A percentile compares a stretch with the other conserved stretches of the same genome.
Evolutionary conservation across 2,113 vertebrate species (phyloP).

Genomic region (Serinus canaria): DNA sequence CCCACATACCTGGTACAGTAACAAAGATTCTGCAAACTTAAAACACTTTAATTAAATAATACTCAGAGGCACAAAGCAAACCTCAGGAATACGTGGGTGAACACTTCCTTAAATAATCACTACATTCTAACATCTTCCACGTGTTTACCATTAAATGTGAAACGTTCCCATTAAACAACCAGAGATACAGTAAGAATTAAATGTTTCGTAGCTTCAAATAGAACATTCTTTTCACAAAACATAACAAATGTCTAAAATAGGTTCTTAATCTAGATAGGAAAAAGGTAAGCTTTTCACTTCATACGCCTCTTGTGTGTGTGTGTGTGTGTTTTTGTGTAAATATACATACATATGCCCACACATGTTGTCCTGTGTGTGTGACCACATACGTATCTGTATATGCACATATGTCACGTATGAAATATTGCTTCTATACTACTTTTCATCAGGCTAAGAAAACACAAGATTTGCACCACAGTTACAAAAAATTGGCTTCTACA

Average conservation of each 20-base stretch:
- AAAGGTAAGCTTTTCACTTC: constrained; percentile 81
- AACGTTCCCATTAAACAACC: constrained; percentile 77
- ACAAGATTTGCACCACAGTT: constrained; percentile 85
- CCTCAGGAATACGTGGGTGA: constrained; percentile 76
- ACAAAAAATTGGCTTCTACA: constrained; percentile 87
- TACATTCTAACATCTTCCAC: constrained; percentile 83
- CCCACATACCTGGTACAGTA: constrained; percentile 79
- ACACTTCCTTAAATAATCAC: constrained; percentile 78
- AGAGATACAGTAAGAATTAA: constrained; percentile 83
- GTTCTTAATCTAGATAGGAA: constrained; percentile 83
- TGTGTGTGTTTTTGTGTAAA: constrained; percentile 61
- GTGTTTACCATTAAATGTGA: constrained; percentile 77
- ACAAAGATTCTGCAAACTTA: constrained; percentile 80
- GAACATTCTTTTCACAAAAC: constrained; percentile 85
- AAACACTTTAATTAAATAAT: constrained; percentile 82
- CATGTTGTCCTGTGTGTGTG: constrained; percentile 39
- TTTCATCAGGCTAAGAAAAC: constrained; percentile 83
- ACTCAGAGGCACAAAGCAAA: constrained; percentile 85
- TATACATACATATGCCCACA: constrained; percentile 65
- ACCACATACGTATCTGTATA: constrained; percentile 53
- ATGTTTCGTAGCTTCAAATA: constrained; percentile 79
- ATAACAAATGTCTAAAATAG: constrained; percentile 85
- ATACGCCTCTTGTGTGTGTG: constrained; percentile 73
- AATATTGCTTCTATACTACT: constrained; percentile 90
- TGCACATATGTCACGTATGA: constrained; percentile 76